Conservation (phyloP, 2,888 invertebrate genomes). For the Nomada lathburiana region DNA sequence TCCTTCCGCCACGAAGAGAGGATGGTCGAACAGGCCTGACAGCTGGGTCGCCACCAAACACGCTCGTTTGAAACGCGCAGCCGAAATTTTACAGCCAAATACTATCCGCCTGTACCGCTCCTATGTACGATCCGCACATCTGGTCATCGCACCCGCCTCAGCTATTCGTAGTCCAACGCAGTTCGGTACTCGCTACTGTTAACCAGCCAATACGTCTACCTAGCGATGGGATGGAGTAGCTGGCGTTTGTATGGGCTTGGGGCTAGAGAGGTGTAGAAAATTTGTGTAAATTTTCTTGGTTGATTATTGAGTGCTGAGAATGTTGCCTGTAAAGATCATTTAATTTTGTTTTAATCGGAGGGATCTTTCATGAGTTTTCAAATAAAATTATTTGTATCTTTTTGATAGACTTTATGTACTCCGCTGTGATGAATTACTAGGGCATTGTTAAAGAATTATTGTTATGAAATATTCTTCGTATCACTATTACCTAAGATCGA, state of each 20-base stretch:
- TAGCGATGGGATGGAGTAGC: slow-evolving; percentile 55
- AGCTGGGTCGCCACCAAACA: slow-evolving; percentile 59
- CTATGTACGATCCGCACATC: slow-evolving; percentile 72
- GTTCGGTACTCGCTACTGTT: slow-evolving; percentile 64
- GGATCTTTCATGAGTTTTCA: not conserved
- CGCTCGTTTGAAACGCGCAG: slow-evolving; percentile 32
- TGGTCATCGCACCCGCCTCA: slow-evolving; percentile 76
- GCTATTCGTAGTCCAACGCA: slow-evolving; percentile 73
- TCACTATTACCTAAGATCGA: not conserved
- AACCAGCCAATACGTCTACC: slow-evolving; percentile 58
- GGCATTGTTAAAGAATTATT: not conserved
- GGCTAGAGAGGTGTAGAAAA: not conserved
- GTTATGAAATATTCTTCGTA: no score
- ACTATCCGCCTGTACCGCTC: slow-evolving; percentile 62
- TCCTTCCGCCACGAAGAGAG: slow-evolving; percentile 26
- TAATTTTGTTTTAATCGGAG: no score
- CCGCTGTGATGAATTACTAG: no score
- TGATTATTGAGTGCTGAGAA: no score
- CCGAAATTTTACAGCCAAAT: slow-evolving; percentile 64
- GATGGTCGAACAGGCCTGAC: slow-evolving; percentile 55
- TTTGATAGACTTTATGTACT: not conserved
- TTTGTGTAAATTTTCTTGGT: no score
- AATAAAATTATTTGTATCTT: not conserved
- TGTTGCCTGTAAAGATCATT: no score
- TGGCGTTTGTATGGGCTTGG: not conserved